These are phyloP conservation scores for Chesias legatella DNA, from an alignment of 2,888 invertebrate genomes.

Conservation along the genomic window DNA sequence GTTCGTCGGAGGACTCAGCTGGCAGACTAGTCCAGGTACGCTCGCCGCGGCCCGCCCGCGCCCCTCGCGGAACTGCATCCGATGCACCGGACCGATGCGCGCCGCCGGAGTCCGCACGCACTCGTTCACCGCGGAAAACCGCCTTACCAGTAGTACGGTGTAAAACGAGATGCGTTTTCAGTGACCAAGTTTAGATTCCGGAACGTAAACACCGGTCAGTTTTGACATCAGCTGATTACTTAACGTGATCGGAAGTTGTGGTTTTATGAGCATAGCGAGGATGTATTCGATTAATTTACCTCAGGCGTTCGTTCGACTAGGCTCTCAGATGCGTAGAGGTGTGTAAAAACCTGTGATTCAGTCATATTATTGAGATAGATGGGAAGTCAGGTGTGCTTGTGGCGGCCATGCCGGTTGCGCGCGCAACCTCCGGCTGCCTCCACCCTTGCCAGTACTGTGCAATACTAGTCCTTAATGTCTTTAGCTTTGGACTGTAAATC, in stretches of 20 bases:
- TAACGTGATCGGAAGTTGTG: slow-evolving; percentile 49
- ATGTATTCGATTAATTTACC: slow-evolving; percentile 41
- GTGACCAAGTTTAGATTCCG: slow-evolving; percentile 51
- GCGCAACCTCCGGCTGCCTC: slow-evolving; percentile 64
- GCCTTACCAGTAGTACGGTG: slow-evolving; percentile 40
- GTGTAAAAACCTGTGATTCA: slow-evolving; percentile 59
- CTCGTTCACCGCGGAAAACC: slow-evolving; percentile 45
- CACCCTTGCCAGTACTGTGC: slow-evolving; percentile 50
- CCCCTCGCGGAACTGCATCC: slow-evolving; percentile 60
- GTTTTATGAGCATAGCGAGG: slow-evolving; percentile 42
- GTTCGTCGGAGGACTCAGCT: slow-evolving; percentile 99
- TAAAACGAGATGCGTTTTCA: slow-evolving; percentile 49
- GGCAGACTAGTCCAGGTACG: slow-evolving; percentile 99
- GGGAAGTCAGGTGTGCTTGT: slow-evolving; percentile 71
- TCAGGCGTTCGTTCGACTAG: slow-evolving; percentile 38
- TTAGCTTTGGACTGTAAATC: slow-evolving; percentile 53
- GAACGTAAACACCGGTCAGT: slow-evolving; percentile 71
- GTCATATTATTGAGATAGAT: slow-evolving; percentile 63
- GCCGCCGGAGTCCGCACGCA: slow-evolving; percentile 49
- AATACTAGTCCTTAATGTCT: slow-evolving; percentile 60
- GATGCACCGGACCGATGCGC: slow-evolving; percentile 41
- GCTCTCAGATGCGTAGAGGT: slow-evolving; percentile 38
- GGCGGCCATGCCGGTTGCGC: slow-evolving; percentile 77
- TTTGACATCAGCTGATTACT: slow-evolving; percentile 77
- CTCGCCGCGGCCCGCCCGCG: slow-evolving; percentile 49